These are phyloP conservation scores for Apeira syringaria DNA, from an alignment of 2,888 invertebrate species.

Conservation along the genomic window DNA sequence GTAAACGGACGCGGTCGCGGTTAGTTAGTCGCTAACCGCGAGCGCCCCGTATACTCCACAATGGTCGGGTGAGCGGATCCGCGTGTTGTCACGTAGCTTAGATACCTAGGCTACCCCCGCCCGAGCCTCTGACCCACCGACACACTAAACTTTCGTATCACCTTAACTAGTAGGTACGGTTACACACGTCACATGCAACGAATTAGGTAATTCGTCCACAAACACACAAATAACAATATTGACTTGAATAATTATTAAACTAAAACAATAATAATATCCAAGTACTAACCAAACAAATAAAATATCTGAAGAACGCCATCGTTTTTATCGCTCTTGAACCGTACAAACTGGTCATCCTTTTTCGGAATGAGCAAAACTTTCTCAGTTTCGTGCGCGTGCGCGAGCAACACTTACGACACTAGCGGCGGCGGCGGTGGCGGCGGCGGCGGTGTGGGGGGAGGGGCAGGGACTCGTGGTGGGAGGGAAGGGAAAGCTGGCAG, in stretches of 20 bases:
- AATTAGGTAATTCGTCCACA: too few species aligned
- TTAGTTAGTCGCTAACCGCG: too few species aligned
- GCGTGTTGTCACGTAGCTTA: constrained; percentile 17
- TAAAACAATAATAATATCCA: too few species aligned
- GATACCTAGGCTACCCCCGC: too few species aligned
- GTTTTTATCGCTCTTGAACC: constrained; percentile 1
- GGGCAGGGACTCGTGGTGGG: constrained; percentile 33
- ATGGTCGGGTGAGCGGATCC: too few species aligned
- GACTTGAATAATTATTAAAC: neutral
- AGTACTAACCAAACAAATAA: constrained; percentile 37
- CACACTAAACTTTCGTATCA: constrained; percentile 18
- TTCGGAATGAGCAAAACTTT: neutral
- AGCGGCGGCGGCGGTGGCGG: constrained; percentile 2
- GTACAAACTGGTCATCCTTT: constrained; percentile 1
- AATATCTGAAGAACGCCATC: constrained; percentile 37
- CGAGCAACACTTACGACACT: constrained; percentile 22
- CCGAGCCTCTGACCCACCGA: constrained; percentile 26
- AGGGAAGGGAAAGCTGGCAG: constrained; percentile 43
- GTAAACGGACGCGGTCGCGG: too few species aligned
- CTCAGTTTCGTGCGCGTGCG: constrained; percentile 16
- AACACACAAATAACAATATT: neutral
- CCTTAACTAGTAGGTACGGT: too few species aligned
- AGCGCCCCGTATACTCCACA: too few species aligned
- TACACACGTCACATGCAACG: too few species aligned
- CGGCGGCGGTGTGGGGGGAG: constrained; percentile 1